phyloP scores from a whole-genome alignment of 2,113 vertebrate genomes.

The Verasper variegatus region DNA sequence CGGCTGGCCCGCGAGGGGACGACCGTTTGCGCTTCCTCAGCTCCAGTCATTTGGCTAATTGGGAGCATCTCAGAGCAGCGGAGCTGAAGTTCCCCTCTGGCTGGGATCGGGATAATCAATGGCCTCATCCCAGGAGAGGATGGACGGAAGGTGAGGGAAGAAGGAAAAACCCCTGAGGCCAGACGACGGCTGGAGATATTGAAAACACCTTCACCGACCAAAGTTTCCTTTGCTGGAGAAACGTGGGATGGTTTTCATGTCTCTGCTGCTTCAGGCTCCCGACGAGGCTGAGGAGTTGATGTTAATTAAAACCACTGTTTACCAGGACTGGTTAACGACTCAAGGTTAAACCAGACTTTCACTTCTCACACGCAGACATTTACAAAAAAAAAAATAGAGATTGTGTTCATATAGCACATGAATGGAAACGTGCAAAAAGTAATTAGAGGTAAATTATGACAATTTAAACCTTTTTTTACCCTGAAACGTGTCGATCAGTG shows the following conservation, averaged over 20 bases:
- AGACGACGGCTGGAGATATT: constrained; percentile 14
- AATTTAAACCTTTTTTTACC: too few relatives aligned
- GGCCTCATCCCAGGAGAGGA: constrained; percentile 34
- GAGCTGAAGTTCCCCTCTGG: constrained; percentile 65
- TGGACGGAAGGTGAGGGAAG: constrained; percentile 14
- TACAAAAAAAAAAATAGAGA: too few relatives aligned
- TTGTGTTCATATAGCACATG: too few relatives aligned
- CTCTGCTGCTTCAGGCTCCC: constrained; percentile 5
- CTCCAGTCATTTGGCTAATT: constrained; percentile 75
- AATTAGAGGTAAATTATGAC: too few relatives aligned
- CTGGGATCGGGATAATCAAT: constrained; percentile 47
- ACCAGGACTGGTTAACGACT: constrained; percentile 8
- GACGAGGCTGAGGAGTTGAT: not conserved
- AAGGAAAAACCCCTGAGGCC: constrained; percentile 18
- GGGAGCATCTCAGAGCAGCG: constrained; percentile 70
- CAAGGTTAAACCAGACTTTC: constrained; percentile 9
- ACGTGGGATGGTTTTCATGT: constrained; percentile 17
- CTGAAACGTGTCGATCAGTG: too few relatives aligned
- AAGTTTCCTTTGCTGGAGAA: constrained; percentile 31
- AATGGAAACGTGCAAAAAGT: too few relatives aligned
- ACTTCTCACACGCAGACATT: not conserved
- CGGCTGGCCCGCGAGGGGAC: constrained; percentile 36
- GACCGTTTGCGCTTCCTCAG: constrained; percentile 62
- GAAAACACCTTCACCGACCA: constrained; percentile 40
- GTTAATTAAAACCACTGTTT: constrained; percentile 21